These are phyloP conservation scores for Ramphastos sulfuratus DNA, from an alignment of 2,113 vertebrate species.

Conservation along the genomic window DNA sequence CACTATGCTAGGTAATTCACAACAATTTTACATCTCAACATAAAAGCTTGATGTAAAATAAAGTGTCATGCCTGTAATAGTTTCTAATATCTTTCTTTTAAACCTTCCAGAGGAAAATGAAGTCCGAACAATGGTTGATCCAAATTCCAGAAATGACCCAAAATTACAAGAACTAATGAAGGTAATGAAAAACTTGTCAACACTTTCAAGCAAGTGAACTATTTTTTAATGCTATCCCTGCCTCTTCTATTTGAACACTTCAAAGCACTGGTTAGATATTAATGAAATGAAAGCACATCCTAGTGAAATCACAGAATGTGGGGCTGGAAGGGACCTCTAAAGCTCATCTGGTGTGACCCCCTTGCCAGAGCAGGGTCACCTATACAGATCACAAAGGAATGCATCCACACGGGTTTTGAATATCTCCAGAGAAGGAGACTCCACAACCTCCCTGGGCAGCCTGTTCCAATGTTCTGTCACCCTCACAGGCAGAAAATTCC, in stretches of 20 bases:
- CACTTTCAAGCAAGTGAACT: background rate
- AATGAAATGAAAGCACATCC: background rate
- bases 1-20: conserved; percentile 92
- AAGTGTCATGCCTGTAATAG: background rate
- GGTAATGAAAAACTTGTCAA: conserved; percentile 70
- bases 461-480: no score
- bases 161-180: conserved; percentile 89
- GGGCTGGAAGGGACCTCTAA: no score
- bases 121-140: conserved; percentile 90
- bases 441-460: no score
- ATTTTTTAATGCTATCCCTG: background rate
- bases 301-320: background rate
- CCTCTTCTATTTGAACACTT: background rate
- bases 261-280: background rate
- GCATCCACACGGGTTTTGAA: no score
- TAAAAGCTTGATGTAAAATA: conserved; percentile 37
- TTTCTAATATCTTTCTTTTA: conserved; percentile 54
- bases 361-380: no score
- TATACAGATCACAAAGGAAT: no score
- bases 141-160: conserved; percentile 87
- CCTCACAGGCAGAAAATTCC: no score
- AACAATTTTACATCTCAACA: conserved; percentile 17
- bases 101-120: conserved; percentile 87
- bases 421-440: no score
- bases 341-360: no score